Evolutionary conservation across 2,797 vertebrate species (phyloP), one percentile per base, ranked within the genome.

Genomic region (Darevskia nairensis): DNA sequence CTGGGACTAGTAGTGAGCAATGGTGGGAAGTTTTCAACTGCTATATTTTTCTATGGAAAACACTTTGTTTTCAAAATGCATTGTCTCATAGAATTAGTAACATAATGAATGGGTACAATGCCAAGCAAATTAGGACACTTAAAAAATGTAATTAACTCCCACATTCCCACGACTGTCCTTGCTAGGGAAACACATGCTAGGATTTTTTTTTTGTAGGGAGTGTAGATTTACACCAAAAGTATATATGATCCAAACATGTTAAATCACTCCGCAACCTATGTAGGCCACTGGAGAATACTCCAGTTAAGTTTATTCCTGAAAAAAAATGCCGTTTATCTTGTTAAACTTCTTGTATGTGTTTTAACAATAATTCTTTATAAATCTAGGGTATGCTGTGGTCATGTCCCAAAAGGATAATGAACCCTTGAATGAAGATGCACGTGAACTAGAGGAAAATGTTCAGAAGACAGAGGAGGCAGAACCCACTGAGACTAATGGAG

Each of bases 331-430:
- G 11, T 41, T 55, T 44, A 35, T 15, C 10, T 10, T 8, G 17
- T 8, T 84, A 77, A n/a, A 35, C 6, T n/a, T 64, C 23, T 25
- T 55, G 17, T 55, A 59, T 59, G n/a, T 78, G 29, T 85, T 64
- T 21, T 81, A 85, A 81, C 61, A 39, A 64, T 17, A 81, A 87
- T 59, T 80, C 9, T 91, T 87, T 87, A 46, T 76, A 85, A 92
- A 93, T 91, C 84, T 91, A 0, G 77, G 92, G 39, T 17, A 96
- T 98, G 97, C 69, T 86, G 9, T 96, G 97, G 97, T 91, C 94
- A 99, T 99, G 98, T 98, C 98, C 29, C 97, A 98, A 94, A 97
- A 94, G 50, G 96, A 97, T 27, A 27, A 80, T 76, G 91, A 92
- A 80, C 86, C 92, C 87, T 88, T 88, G 88, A 91, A 93, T 87